These are phyloP conservation scores for Zoanthus gigantus DNA, from an alignment of 92 coral and sea anemone genomes.

Conservation along the genomic window DNA sequence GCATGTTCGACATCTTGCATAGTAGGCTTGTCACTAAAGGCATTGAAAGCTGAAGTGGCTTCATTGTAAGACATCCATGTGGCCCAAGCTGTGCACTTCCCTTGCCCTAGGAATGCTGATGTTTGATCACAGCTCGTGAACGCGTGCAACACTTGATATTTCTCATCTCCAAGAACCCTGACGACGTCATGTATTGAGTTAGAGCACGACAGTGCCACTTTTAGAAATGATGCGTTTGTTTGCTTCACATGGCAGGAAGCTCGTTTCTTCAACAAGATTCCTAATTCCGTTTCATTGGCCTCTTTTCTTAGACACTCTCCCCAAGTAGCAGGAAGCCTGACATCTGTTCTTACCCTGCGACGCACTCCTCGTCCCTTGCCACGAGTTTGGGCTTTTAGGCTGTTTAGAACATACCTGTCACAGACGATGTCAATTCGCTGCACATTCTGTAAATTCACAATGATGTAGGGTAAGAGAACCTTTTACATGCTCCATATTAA, in stretches of 20 bases:
- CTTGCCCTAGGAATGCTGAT: conserved; percentile 51
- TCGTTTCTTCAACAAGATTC: conserved; percentile 39
- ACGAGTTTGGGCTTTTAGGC: conserved; percentile 63
- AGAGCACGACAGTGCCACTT: conserved; percentile 41
- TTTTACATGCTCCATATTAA: conserved; percentile 46
- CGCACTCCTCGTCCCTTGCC: conserved; percentile 59
- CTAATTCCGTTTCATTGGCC: too few species aligned
- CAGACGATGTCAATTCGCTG: conserved; percentile 41
- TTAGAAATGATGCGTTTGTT: conserved; percentile 45
- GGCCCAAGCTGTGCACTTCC: conserved; percentile 58
- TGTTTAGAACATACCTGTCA: conserved; percentile 48
- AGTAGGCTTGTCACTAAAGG: conserved; percentile 40
- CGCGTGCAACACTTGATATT: conserved; percentile 46
- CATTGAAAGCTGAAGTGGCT: conserved; percentile 43
- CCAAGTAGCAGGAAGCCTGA: conserved; percentile 49
- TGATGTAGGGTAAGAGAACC: conserved; percentile 45
- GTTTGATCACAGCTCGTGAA: conserved; percentile 59
- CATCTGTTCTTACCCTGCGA: conserved; percentile 48
- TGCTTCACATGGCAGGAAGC: conserved; percentile 26
- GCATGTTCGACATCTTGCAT: conserved; percentile 39
- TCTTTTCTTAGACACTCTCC: conserved; percentile 48
- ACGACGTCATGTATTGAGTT: conserved; percentile 41
- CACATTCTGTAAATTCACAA: conserved; percentile 45
- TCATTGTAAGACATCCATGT: conserved; percentile 51
- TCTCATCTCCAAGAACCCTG: conserved; percentile 56